A percentile compares a stretch with the other conserved stretches of the same genome.
Conservation (phyloP, 2,888 invertebrate genomes). For the Dione vanillae region DNA sequence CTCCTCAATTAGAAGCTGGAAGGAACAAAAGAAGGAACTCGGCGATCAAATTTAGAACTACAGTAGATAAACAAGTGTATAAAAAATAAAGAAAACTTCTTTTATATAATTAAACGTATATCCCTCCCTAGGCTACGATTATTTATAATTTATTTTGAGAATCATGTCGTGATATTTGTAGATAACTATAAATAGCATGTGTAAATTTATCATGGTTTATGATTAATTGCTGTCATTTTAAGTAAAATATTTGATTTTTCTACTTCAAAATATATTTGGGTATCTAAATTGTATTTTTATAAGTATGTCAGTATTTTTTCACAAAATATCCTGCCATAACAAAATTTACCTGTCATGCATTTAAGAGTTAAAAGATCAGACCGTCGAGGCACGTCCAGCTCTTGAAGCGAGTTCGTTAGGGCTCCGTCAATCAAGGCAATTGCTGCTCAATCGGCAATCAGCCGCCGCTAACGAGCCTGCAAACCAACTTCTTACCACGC, state of each 20-base stretch:
- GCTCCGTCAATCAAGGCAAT: slow-evolving; percentile 83
- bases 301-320: not conserved
- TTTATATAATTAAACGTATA: not conserved
- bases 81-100: too few relatives aligned
- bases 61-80: too few relatives aligned
- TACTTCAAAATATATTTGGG: too few relatives aligned
- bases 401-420: slow-evolving; percentile 81
- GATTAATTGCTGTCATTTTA: not conserved
- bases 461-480: slow-evolving; percentile 76
- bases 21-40: too few relatives aligned
- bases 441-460: slow-evolving; percentile 85
- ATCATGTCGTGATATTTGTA: not conserved
- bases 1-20: too few relatives aligned
- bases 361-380: slow-evolving; percentile 46
- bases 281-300: too few relatives aligned
- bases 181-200: not conserved
- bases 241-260: too few relatives aligned
- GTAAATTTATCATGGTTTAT: not conserved
- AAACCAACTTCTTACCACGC: slow-evolving; percentile 73
- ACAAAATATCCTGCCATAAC: slow-evolving; percentile 6
- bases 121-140: not conserved
- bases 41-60: too few relatives aligned
- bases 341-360: slow-evolving; percentile 39
- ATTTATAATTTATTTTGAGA: too few relatives aligned
- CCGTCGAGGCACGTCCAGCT: slow-evolving; percentile 58